Percentiles rank a stretch among this genome's conserved stretches.
phyloP scores from a whole-genome alignment of 2,113 vertebrate genomes.

The Malurus alboscapulatus region DNA sequence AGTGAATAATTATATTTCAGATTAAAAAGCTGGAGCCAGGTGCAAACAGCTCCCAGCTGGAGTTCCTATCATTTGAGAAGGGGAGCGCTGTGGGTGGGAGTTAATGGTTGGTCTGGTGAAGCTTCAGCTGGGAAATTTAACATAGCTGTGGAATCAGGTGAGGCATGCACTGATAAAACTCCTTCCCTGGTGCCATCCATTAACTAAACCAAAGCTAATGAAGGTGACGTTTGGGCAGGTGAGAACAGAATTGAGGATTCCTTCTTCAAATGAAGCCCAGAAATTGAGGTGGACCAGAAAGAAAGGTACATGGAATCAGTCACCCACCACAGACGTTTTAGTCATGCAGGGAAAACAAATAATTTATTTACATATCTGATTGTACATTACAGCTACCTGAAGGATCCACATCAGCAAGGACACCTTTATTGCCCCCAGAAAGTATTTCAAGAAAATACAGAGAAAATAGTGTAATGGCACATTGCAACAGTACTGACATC shows the following conservation, averaged over 20 bases:
- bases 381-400: conserved; percentile 62
- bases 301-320: neutral
- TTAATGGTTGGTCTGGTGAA: neutral
- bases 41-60: neutral
- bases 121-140: neutral
- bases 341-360: conserved; percentile 67
- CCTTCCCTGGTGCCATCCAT: neutral
- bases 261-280: neutral
- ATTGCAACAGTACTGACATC: neutral
- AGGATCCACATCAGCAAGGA: neutral
- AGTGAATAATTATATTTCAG: neutral
- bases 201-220: neutral
- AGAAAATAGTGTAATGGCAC: neutral
- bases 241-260: neutral
- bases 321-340: conserved; percentile 16
- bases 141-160: neutral
- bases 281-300: neutral
- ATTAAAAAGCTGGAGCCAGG: neutral
- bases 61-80: neutral
- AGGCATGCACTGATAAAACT: neutral
- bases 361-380: conserved; percentile 74
- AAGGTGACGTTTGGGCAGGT: neutral
- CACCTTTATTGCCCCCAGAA: neutral
- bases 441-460: conserved; percentile 26
- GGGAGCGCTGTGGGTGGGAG: accelerated